A percentile compares a stretch with the other conserved stretches of the same genome.
phyloP scores from a whole-genome alignment of 2,113 vertebrate species.

The Taxidea taxus region DNA sequence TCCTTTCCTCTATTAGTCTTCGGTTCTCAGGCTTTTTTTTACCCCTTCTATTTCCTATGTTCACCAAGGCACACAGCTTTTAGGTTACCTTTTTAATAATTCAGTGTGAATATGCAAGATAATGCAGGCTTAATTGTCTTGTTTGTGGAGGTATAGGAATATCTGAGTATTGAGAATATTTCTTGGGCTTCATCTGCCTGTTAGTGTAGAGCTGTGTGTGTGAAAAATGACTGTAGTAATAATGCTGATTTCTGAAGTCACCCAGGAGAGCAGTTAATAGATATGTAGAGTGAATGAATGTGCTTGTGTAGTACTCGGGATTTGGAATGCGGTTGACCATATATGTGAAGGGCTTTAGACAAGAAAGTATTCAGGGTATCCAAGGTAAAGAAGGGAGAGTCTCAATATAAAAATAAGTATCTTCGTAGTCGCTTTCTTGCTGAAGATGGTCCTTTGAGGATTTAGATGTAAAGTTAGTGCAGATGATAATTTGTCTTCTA shows the following conservation, averaged over 20 bases:
- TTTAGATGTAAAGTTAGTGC: slow-evolving; percentile 19
- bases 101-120: not conserved
- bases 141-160: not conserved
- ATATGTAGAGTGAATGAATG: not conserved
- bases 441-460: slow-evolving; percentile 16
- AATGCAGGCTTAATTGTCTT: not conserved
- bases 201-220: not conserved
- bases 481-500: not conserved
- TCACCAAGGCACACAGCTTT: not conserved
- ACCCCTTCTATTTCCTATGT: not conserved
- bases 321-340: not conserved
- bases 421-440: not conserved
- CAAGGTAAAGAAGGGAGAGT: not conserved
- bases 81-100: not conserved
- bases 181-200: not conserved
- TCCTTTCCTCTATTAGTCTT: not conserved
- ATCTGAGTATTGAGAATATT: not conserved
- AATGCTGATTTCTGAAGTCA: slow-evolving; percentile 37
- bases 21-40: not conserved
- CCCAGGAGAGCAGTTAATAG: not conserved
- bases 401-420: not conserved
- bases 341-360: not conserved
- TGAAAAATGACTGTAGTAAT: slow-evolving; percentile 15
- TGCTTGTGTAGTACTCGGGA: not conserved
- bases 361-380: not conserved